phyloP scores from a whole-genome alignment of 2,113 vertebrate species.

The Euleptes europaea region DNA sequence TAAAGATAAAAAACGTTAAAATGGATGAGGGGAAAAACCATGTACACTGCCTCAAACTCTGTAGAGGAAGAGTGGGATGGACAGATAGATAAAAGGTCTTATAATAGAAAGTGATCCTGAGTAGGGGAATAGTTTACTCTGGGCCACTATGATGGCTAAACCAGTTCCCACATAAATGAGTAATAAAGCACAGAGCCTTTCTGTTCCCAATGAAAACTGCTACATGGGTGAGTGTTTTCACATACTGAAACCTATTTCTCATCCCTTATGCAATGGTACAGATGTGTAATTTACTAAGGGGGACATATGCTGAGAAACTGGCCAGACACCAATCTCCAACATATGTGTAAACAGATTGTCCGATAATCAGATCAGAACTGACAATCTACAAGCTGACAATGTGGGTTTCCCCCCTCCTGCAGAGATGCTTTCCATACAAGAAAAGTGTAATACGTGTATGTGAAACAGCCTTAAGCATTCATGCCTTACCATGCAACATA shows the following conservation, averaged over 20 bases:
- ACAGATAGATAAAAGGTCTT: no score
- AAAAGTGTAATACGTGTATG: not conserved
- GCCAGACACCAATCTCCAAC: not conserved
- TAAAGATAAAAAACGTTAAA: no score
- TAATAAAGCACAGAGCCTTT: no score
- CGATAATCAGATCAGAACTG: not conserved
- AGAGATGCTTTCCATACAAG: not conserved
- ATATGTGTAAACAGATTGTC: not conserved
- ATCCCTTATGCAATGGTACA: not conserved
- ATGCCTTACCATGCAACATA: not conserved
- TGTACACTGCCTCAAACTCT: no score
- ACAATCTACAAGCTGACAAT: not conserved
- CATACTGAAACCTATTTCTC: not conserved
- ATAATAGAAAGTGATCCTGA: no score
- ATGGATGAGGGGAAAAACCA: no score
- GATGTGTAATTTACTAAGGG: no score
- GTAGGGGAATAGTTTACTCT: no score
- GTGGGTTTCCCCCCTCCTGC: not conserved
- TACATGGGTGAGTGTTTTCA: not conserved
- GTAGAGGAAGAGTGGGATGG: no score
- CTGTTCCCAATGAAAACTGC: no score
- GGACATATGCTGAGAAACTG: not conserved
- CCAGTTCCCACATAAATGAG: no score
- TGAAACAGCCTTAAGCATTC: not conserved
- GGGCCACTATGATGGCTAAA: no score